Percentiles rank a stretch among this genome's conserved stretches.
Conservation (phyloP, 2,888 invertebrate species). For the Morpho achilles region DNA sequence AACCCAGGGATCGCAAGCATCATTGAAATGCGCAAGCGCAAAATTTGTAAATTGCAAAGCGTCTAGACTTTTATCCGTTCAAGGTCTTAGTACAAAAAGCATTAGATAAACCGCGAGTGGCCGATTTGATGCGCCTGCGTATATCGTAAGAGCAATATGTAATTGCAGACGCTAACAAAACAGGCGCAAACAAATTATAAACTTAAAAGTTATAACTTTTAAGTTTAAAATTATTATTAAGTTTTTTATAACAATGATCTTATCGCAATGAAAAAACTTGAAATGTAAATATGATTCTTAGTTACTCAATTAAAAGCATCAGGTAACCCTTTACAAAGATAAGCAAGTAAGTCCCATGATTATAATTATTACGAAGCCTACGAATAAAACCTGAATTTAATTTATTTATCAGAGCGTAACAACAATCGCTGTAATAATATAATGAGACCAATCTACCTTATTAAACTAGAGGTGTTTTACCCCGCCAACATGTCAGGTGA, state of each 20-base stretch:
- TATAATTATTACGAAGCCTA: too few relatives aligned
- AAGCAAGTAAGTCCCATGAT: not conserved
- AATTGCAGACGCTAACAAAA: slow-evolving; percentile 43
- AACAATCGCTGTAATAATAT: slow-evolving; percentile 6
- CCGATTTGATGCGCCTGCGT: slow-evolving; percentile 56
- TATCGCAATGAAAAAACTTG: too few relatives aligned
- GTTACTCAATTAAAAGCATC: too few relatives aligned
- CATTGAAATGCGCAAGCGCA: slow-evolving; percentile 70
- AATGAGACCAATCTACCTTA: slow-evolving; percentile 16
- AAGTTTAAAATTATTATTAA: too few relatives aligned
- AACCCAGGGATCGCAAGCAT: slow-evolving; percentile 62
- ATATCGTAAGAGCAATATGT: slow-evolving; percentile 32
- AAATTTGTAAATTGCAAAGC: slow-evolving; percentile 66
- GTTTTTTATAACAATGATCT: too few relatives aligned
- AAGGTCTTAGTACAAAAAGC: slow-evolving; percentile 53
- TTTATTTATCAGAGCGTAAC: slow-evolving; percentile 8
- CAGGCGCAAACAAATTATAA: slow-evolving; percentile 40
- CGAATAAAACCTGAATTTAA: not conserved
- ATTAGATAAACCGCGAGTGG: slow-evolving; percentile 44
- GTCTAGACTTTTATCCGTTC: slow-evolving; percentile 68
- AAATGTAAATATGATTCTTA: too few relatives aligned
- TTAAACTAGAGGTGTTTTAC: slow-evolving; percentile 29
- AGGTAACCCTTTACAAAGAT: not conserved
- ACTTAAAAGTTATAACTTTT: not conserved
- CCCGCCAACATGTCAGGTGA: slow-evolving; percentile 24